Evolutionary conservation across 1,140 invertebrate genomes (phyloP).

Genomic region (Drosophila trapezifrons): DNA sequence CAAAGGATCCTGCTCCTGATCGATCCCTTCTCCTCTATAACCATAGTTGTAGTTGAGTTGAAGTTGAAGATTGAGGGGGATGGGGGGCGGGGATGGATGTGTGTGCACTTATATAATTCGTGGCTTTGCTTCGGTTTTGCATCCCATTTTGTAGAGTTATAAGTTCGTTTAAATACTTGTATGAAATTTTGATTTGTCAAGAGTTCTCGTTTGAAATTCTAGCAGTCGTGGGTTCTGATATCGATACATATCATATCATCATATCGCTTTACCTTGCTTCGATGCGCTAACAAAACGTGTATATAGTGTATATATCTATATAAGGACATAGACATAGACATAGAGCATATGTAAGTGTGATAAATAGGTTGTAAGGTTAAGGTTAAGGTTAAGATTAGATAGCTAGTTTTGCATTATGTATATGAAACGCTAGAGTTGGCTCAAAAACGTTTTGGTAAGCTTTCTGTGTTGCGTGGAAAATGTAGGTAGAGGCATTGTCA

Average conservation of each 20-base stretch:
- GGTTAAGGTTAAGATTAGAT: constrained; percentile 46
- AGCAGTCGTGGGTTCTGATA: constrained; percentile 75
- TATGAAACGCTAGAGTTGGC: constrained; percentile 75
- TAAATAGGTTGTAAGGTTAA: constrained; percentile 53
- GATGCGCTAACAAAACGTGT: constrained; percentile 78
- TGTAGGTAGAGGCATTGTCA: constrained; percentile 40
- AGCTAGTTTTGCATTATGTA: constrained; percentile 66
- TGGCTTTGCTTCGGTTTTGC: constrained; percentile 44
- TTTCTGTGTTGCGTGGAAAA: constrained; percentile 51
- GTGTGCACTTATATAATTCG: constrained; percentile 23
- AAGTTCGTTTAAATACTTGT: constrained; percentile 57
- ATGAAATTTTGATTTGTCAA: constrained; percentile 80
- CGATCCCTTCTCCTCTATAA: background rate
- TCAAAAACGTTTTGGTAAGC: constrained; percentile 63
- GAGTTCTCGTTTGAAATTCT: constrained; percentile 82
- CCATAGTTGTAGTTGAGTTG: constrained; percentile 9
- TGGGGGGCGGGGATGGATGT: constrained; percentile 1
- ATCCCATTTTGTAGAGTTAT: constrained; percentile 46
- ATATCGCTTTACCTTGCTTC: constrained; percentile 67
- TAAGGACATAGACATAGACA: constrained; percentile 73
- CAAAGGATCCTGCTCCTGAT: constrained; percentile 17
- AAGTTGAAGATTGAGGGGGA: constrained; percentile 9
- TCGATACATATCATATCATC: constrained; percentile 46
- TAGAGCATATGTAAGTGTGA: constrained; percentile 68
- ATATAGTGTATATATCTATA: constrained; percentile 62